phyloP scores from a whole-genome alignment of 1,140 invertebrate genomes.

The Dermatophagoides farinae region DNA sequence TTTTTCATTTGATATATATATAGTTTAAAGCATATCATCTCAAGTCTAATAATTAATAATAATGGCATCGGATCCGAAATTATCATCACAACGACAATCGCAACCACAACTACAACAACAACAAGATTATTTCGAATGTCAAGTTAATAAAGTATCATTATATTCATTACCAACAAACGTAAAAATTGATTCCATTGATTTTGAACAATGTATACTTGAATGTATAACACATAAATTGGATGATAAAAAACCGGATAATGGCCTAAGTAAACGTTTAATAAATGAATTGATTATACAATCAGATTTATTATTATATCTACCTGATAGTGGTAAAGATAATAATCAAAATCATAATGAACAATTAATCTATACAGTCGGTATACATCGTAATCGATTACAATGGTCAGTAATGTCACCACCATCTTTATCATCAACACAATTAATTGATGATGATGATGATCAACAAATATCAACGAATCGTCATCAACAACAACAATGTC shows the following conservation, averaged over 20 bases:
- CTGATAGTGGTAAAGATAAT: no score
- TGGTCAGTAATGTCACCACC: no score
- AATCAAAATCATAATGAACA: no score
- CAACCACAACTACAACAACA: not conserved
- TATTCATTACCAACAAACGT: not conserved
- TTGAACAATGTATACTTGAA: no score
- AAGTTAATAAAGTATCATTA: not conserved
- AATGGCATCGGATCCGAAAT: not conserved
- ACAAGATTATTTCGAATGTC: not conserved
- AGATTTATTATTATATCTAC: not conserved
- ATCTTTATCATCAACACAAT: no score
- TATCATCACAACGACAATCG: not conserved
- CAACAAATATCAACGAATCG: no score
- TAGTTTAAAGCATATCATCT: no score
- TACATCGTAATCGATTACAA: no score
- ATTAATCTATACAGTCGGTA: no score
- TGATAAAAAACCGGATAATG: not conserved
- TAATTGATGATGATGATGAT: no score
- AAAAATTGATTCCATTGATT: not conserved
- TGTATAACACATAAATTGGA: no score
- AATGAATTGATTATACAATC: not conserved
- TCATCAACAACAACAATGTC: not conserved
- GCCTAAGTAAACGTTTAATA: not conserved
- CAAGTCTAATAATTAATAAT: not conserved
- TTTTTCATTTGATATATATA: no score